Percentiles rank a stretch among this genome's conserved stretches.
Evolutionary conservation across 2,888 invertebrate species (phyloP).

Genomic region (Chalcis sispes): DNA sequence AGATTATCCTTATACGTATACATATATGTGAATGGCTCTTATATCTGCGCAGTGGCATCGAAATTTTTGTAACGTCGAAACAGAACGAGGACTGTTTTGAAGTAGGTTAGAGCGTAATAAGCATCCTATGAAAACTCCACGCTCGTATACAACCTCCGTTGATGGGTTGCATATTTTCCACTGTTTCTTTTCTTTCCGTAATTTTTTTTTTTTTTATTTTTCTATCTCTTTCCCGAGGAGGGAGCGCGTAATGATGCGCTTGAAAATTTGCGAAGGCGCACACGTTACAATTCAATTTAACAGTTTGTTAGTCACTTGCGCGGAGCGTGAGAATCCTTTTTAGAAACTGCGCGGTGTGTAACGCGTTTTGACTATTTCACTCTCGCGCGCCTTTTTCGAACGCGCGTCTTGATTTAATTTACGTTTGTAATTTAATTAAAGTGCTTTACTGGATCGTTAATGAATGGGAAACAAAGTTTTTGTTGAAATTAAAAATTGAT

Average conservation of each 20-base stretch:
- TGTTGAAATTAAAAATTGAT: too few relatives aligned
- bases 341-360: constrained; percentile 20
- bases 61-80: constrained; percentile 24
- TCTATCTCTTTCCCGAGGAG: constrained; percentile 41
- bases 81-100: constrained; percentile 13
- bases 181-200: too few relatives aligned
- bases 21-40: too few relatives aligned
- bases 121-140: constrained; percentile 12
- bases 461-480: too few relatives aligned
- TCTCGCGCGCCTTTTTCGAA: not conserved
- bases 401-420: too few relatives aligned
- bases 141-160: constrained; percentile 26
- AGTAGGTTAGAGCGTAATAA: constrained; percentile 43
- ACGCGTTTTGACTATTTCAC: not conserved
- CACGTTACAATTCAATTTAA: constrained; percentile 28
- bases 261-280: constrained; percentile 25
- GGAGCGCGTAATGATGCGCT: constrained; percentile 38
- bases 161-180: too few relatives aligned
- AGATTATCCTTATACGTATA: too few relatives aligned
- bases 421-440: too few relatives aligned
- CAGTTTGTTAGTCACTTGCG: constrained; percentile 14
- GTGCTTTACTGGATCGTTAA: too few relatives aligned
- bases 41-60: too few relatives aligned
- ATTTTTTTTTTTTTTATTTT: too few relatives aligned
- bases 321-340: constrained; percentile 37